Base-by-base conservation (phyloP, 2,113 vertebrate species). In the Tretioscincus oriximinensis region DNA sequence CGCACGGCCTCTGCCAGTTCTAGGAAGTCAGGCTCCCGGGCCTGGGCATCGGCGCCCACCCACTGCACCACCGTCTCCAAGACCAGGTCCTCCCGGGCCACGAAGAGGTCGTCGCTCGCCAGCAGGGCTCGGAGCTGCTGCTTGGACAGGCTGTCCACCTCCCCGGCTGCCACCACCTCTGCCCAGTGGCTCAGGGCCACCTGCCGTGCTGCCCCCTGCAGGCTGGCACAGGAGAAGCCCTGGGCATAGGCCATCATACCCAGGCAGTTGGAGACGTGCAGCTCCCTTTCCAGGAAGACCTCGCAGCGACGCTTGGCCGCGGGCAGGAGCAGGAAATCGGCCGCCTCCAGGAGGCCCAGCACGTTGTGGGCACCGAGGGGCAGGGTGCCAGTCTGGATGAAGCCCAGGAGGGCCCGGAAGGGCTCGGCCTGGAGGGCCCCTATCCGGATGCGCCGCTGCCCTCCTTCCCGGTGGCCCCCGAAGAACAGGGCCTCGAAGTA, bases 401-500 rank as follows among this genome's bases (percentile, higher is more conserved):
- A 95, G n/a, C 94, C 92, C 61, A 98, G 94, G 1, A 98, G 94
- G 0, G 82, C 86, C 60, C 92, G 93, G 70, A 98, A 98, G 71
- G 93, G 84, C 7, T 85, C 88, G 14, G 93, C 78, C 26, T 87
- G 77, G 0, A 97, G 73, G n/a, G 95, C 96, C 91, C 93, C 89
- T 68, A 97, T 92, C 80, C 95, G 94, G 24, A 97, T 88, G n/a
- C 82, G 92, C 35, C 70, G 90, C 35, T 92, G 91, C 5, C 61
- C 87, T 88, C 95, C 95, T 86, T 98, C 97, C 65, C 90, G 84
- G 1, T 95, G 92, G 7, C 94, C 91, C 2, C 97, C 96, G 69
- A 95, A 97, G 87, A 98, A 98, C 90, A 98, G 93, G 76, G 96
- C 97, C 85, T 93, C 89, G 47, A 98, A 98, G 68, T 98, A 98